Base-by-base conservation (phyloP, 2,113 vertebrate genomes). In the Motacilla alba region DNA sequence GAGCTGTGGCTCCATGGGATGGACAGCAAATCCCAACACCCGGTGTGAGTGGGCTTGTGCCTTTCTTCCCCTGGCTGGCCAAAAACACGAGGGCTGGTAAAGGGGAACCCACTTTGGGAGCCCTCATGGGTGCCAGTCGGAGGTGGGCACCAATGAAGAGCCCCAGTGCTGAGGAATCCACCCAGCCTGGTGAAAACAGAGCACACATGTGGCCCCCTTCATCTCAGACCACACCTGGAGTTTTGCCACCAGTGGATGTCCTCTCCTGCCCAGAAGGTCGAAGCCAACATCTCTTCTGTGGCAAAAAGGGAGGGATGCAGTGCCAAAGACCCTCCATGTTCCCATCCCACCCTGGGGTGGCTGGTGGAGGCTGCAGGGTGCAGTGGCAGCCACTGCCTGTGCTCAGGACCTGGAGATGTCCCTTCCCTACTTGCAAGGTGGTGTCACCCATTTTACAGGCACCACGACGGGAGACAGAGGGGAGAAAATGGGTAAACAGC, bases 401-500 rank as follows among this genome's bases (percentile, higher is more conserved):
- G 49, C 60, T 26, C 23, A n/a, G n/a, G 39, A 63, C 35, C 18
- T 60, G 44, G 49, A 47, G 3, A 6, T 31, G 47, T 39, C 47
- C 41, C 10, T 89, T 81, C 10, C 33, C 60, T 11, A 1, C 50
- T 64, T 11, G 31, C 3, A 9, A 59, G 62, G 2, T 4, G 37
- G 10, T 55, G 74, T 41, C 77, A 79, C 37, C 14, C 47, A 5
- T 1, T 72, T 72, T 26, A 46, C 28, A n/a, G 26, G 37, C 6
- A 3, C 63, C 50, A 12, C 0, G 0, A 16, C 26, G 13, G 41
- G 27, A 46, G 9, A 21, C 1, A 30, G 20, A 31, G 2, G 4
- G 19, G 6, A 19, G 5, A 18, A 52, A 41, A 56, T 0, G 22
- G 10, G 5, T 37, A 30, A 81, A 26, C 3, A 76, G 30, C 43